Conservation (phyloP, 2,797 vertebrate genomes). For the Dicrostonyx torquatus region DNA sequence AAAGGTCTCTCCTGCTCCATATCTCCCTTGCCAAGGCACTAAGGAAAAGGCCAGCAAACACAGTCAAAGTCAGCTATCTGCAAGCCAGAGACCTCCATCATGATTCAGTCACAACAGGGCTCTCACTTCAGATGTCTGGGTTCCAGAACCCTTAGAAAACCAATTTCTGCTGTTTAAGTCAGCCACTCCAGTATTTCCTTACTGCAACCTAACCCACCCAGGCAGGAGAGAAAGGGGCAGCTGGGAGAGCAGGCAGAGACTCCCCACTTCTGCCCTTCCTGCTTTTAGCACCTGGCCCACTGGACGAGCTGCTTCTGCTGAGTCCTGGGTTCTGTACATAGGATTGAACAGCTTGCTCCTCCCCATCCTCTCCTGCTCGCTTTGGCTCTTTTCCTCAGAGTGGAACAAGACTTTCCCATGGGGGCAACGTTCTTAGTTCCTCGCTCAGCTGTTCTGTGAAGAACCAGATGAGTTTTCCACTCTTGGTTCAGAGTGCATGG, state of each 20-base stretch:
- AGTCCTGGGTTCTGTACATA: not conserved
- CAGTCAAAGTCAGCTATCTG: not conserved
- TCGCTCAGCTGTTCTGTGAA: not conserved
- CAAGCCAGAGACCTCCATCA: not conserved
- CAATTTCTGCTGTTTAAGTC: not conserved
- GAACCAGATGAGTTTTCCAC: not conserved
- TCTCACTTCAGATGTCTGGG: not conserved
- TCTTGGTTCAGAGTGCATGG: not conserved
- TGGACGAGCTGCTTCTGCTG: not conserved
- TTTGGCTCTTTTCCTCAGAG: not conserved
- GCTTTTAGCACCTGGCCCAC: not conserved
- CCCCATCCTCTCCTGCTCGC: not conserved
- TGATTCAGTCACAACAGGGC: not conserved
- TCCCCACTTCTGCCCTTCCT: not conserved
- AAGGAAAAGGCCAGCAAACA: not conserved
- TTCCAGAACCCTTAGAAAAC: not conserved
- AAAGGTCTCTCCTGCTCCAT: fast-evolving
- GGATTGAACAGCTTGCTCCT: not conserved
- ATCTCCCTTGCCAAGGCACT: not conserved
- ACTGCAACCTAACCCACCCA: not conserved
- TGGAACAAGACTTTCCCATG: not conserved
- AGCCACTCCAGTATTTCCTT: not conserved
- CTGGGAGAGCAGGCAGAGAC: not conserved
- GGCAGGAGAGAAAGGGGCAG: not conserved
- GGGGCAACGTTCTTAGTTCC: not conserved